These are phyloP conservation scores for Epinephelus lanceolatus DNA, from an alignment of 2,113 vertebrate genomes.

Conservation along the genomic window DNA sequence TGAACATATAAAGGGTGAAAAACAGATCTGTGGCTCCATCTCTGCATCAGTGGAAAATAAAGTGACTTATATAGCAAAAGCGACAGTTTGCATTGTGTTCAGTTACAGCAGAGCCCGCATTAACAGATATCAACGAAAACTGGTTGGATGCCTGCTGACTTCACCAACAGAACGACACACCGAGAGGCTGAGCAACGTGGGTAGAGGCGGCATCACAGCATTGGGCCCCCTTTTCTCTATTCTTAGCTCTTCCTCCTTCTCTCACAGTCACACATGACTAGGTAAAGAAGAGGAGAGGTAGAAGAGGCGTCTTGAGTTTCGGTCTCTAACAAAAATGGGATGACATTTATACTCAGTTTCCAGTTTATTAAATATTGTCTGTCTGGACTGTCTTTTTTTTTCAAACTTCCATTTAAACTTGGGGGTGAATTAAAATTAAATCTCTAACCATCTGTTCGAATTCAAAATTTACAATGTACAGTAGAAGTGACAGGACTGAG, in stretches of 20 bases:
- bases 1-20: slow-evolving; percentile 28
- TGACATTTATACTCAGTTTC: neutral
- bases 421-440: neutral
- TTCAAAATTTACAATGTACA: neutral
- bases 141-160: slow-evolving; percentile 44
- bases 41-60: slow-evolving; percentile 10
- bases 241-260: slow-evolving; percentile 76
- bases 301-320: slow-evolving; percentile 42
- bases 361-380: slow-evolving; percentile 13
- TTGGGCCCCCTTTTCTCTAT: slow-evolving; percentile 70
- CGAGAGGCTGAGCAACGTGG: slow-evolving; percentile 52
- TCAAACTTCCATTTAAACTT: neutral
- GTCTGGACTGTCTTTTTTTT: neutral
- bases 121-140: slow-evolving; percentile 31
- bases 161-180: slow-evolving; percentile 46
- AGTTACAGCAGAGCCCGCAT: slow-evolving; percentile 9
- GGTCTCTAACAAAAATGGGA: slow-evolving; percentile 18
- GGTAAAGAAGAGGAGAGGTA: slow-evolving; percentile 56
- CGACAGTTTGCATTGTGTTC: slow-evolving; percentile 18
- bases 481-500: neutral
- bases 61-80: neutral
- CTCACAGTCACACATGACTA: slow-evolving; percentile 72
- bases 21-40: slow-evolving; percentile 6
- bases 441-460: neutral
- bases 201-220: slow-evolving; percentile 66